These are phyloP conservation scores for Callospermophilus lateralis DNA, from an alignment of 2,113 vertebrate genomes.

Conservation along the genomic window DNA sequence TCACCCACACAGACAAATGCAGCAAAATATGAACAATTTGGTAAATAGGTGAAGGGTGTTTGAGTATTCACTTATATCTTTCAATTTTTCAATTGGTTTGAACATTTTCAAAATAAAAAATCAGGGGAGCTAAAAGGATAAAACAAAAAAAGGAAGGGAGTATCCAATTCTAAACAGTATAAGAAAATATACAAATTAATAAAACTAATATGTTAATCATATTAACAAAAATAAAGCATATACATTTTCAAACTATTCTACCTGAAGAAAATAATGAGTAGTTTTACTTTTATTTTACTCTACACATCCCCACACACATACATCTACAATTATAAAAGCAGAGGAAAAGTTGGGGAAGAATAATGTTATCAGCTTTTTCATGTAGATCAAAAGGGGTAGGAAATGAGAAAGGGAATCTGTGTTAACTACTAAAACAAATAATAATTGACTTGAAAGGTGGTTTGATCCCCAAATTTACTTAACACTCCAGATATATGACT, in stretches of 20 bases:
- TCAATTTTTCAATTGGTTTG: slow-evolving; percentile 40
- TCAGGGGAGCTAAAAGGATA: neutral
- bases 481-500: neutral
- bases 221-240: slow-evolving; percentile 23
- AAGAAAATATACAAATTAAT: neutral
- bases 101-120: slow-evolving; percentile 65
- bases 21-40: neutral
- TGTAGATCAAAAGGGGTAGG: neutral
- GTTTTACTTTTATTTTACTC: neutral
- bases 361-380: slow-evolving; percentile 11
- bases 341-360: slow-evolving; percentile 28
- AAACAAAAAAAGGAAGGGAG: slow-evolving; percentile 31
- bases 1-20: neutral
- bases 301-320: neutral
- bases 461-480: slow-evolving; percentile 32
- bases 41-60: slow-evolving; percentile 7
- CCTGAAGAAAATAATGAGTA: neutral
- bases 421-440: neutral
- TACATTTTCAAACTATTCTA: slow-evolving; percentile 58
- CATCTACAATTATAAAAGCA: slow-evolving; percentile 10
- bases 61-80: slow-evolving; percentile 37
- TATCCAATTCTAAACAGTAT: neutral
- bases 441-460: neutral
- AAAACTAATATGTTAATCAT: slow-evolving; percentile 19
- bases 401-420: neutral